A percentile compares a stretch with the other conserved stretches of the same genome.
Conservation (phyloP, 2,797 vertebrate genomes). For the Varecia variegata region DNA sequence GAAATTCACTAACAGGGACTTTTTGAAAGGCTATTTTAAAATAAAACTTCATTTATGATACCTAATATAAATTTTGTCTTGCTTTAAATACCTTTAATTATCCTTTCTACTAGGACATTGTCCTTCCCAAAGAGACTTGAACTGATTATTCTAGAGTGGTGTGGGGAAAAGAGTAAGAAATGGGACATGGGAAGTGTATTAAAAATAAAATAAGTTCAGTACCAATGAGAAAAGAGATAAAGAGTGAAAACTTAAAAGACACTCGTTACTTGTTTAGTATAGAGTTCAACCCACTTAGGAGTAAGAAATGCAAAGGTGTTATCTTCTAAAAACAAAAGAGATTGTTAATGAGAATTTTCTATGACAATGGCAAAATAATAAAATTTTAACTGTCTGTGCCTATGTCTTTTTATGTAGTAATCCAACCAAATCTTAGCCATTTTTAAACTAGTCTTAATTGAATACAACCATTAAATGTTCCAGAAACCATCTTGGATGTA, state of each 20-base stretch:
- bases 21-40: conserved; percentile 6
- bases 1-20: conserved; percentile 10
- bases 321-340: conserved; percentile 7
- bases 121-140: conserved; percentile 61
- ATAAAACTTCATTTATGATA: conserved; percentile 28
- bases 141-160: conserved; percentile 46
- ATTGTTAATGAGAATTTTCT: background rate
- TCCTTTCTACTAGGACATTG: conserved; percentile 22
- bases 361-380: background rate
- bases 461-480: conserved; percentile 46
- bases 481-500: background rate
- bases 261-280: background rate
- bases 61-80: conserved; percentile 40
- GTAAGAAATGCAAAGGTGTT: conserved; percentile 11
- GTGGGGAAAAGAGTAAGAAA: conserved; percentile 50
- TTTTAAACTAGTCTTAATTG: conserved; percentile 29
- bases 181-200: conserved; percentile 43
- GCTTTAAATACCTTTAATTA: conserved; percentile 62
- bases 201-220: conserved; percentile 66
- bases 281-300: conserved; percentile 38
- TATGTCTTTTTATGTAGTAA: background rate
- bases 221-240: conserved; percentile 50
- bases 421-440: background rate
- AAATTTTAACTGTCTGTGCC: background rate
- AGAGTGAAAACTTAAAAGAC: background rate